Evolutionary conservation across 2,113 vertebrate genomes (phyloP), one percentile per base, ranked within the genome.

Genomic region (Typhlomys cinereus): DNA sequence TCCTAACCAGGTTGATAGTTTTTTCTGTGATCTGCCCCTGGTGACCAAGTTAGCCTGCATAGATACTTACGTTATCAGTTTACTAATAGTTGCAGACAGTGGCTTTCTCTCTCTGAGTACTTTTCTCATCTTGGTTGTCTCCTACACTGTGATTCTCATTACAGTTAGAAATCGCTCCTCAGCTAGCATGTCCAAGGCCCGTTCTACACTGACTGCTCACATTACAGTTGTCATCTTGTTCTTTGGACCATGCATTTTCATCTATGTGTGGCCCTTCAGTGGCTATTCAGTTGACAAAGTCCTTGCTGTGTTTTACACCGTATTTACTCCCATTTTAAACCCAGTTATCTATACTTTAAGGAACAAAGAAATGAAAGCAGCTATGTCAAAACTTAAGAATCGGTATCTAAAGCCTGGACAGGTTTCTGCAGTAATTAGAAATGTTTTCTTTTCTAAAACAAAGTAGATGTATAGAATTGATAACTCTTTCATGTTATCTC

Each of bases 271-370:
- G 94, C 96, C 96, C 13, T 95, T 94, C 39, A 95, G 93, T 1
- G 36, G 89, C 25, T 95, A 96, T 62, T 95, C 95, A n/a, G 29
- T 85, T 41, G 95, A 96, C 81, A 95, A 95, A 85, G 76, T 97
- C 17, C 93, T 96, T 34, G 96, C 95, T 34, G 93, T 97, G 7
- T 96, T 97, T 71, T 96, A 95, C 7, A 97, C 96, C 21, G 89
- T 96, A 12, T 93, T 96, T 39, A 96, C 95, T 39, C 96, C 94
- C 11, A 96, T 96, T 61, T 92, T 96, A 84, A 97, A 96, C 11
- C 95, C 95, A 2, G 52, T 91, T 18, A 96, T 97, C 62, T 97
- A 97, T 5, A 96, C 91, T 7, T 48, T 96, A 27, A 93, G 94
- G 52, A 96, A 97, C 73, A 97, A 95, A 76, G 95, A 96, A 57